Base-by-base conservation (phyloP, 2,888 invertebrate genomes). In the Eupelmus urozonus region DNA sequence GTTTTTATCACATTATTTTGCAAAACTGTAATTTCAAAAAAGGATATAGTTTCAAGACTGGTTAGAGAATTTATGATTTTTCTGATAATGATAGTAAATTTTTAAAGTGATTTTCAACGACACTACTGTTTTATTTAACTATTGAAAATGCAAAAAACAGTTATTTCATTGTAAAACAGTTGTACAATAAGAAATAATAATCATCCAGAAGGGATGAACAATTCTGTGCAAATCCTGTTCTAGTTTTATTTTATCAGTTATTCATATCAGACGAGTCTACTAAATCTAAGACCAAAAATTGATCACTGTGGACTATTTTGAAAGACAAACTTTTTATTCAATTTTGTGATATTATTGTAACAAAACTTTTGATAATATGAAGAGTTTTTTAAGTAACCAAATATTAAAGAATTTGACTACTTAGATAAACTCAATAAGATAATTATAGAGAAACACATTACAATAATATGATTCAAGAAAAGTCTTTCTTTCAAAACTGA, bases 1-100 rank as follows among this genome's bases (percentile, higher is more conserved):
- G 11, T 66, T 60, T n/a, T 20, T 67, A 72, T 67, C 60, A 76
- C 67, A 72, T 67, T 67, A 55, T 71, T 75, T 70, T 62, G 2
- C 42, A 76, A 71, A 65, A 78, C n/a, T 2, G 23, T 40, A 23
- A 71, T 66, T 66, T 63, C 1, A 63, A 67, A 2, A 42, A 65
- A 55, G 2, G 63, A 20, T 16, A 25, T 53, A 13, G 1, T 69
- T 59, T 57, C 25, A 23, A 70, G 20, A 55, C 53, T 4, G 27
- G 34, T 55, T 4, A 55, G 25, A 51, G n/a, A 23, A 25, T 69
- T 55, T 13, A n/a, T 7, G 18, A 63, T 55, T 55, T 27, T 55
- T 23, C 16, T 29, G 13, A 70, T 34, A 49, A 29, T 34, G 34
- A 55, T 27, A 34, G 13, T 53, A 34, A 62, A 25, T 62, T 63